Percentiles rank a stretch among this genome's conserved stretches.
Evolutionary conservation across 2,888 invertebrate genomes (phyloP).

Genomic region (Platynereis dumerilii): DNA sequence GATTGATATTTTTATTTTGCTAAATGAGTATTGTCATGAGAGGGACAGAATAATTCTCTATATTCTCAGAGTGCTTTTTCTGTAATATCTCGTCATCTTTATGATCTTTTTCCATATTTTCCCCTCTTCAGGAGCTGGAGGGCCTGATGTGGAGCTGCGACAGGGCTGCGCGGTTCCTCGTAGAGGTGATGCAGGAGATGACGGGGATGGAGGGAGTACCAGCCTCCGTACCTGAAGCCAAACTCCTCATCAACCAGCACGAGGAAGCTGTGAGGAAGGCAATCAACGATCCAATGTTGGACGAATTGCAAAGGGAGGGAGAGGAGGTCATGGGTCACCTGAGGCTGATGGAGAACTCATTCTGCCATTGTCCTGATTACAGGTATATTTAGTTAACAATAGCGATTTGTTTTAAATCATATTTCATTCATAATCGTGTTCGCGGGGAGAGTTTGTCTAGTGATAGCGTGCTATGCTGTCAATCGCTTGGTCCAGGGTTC

Average conservation of each 20-base stretch:
- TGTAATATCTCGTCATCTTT: too few species aligned
- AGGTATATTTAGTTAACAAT: too few species aligned
- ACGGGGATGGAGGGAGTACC: slow-evolving; percentile 6
- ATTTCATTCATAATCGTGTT: not conserved
- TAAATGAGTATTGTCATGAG: too few species aligned
- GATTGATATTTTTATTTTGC: too few species aligned
- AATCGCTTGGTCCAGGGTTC: too few species aligned
- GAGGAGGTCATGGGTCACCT: slow-evolving; percentile 4
- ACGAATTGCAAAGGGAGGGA: slow-evolving; percentile 1
- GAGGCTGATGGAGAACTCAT: not conserved
- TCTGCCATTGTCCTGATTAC: slow-evolving; percentile 10
- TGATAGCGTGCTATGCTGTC: too few species aligned
- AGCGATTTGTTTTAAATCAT: not conserved
- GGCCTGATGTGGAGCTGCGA: slow-evolving; percentile 10
- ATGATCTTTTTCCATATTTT: too few species aligned
- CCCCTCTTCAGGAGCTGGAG: slow-evolving; percentile 19
- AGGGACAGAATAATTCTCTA: too few species aligned
- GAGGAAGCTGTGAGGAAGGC: not conserved
- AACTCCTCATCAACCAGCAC: slow-evolving; percentile 4
- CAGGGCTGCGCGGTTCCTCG: slow-evolving; percentile 7
- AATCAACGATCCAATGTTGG: slow-evolving; percentile 10
- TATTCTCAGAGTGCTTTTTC: too few species aligned
- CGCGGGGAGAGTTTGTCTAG: too few species aligned
- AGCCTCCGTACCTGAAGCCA: not conserved
- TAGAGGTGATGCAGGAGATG: slow-evolving; percentile 17